phyloP scores from a whole-genome alignment of 1,140 invertebrate species.

The Littorina saxatilis region DNA sequence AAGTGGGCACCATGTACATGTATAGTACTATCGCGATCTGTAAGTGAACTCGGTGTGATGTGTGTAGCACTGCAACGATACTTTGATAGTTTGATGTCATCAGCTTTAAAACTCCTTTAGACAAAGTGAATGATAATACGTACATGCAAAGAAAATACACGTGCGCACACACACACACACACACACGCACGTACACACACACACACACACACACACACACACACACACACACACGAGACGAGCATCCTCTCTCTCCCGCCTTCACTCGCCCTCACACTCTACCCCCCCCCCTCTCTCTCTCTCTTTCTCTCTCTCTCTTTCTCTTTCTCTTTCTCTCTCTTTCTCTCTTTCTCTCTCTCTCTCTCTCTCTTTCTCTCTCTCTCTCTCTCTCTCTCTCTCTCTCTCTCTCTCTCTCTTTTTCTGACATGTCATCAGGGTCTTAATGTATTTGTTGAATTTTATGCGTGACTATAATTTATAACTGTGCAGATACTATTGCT shows the following conservation, averaged over 20 bases:
- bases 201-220: conserved; percentile 1
- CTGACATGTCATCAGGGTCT: too few relatives aligned
- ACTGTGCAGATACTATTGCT: too few relatives aligned
- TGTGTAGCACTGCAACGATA: too few relatives aligned
- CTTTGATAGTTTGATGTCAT: too few relatives aligned
- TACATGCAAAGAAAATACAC: neutral
- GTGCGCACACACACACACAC: neutral
- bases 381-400: too few relatives aligned
- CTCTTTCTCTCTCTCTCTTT: neutral
- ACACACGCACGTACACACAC: neutral
- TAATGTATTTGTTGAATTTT: too few relatives aligned
- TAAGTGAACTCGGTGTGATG: too few relatives aligned
- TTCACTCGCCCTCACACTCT: neutral
- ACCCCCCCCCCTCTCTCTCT: too few relatives aligned
- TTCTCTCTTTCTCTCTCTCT: too few relatives aligned
- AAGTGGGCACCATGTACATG: neutral
- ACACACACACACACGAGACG: neutral
- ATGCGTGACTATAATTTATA: neutral
- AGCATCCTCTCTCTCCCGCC: neutral
- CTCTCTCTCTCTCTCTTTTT: too few relatives aligned
- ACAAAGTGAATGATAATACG: neutral
- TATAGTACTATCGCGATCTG: neutral
- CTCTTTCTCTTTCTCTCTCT: too few relatives aligned
- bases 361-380: too few relatives aligned
- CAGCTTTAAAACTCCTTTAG: neutral